Evolutionary conservation across 2,888 invertebrate genomes (phyloP), one percentile per base, ranked within the genome.

Genomic region (Cosmopolites sordidus): DNA sequence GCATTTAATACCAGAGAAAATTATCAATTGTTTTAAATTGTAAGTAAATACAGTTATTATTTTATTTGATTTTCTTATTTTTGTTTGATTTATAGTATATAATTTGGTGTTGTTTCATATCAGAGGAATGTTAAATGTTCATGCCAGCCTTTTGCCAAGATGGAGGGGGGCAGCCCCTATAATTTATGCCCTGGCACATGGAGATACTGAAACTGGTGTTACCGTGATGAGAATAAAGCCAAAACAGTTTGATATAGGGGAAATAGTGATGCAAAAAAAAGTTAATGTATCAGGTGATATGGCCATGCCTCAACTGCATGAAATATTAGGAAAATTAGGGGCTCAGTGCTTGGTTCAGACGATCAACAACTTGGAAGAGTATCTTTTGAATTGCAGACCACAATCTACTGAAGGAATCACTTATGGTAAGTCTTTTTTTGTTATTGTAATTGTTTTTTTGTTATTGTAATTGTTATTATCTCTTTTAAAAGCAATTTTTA

Each of bases 141-240:
- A 97, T 73, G 92, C 89, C 0, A 95, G 95, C 74, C 72, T 96
- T 43, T 74, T 97, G 57, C 97, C 97, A 0, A 79, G 87, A 49
- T 96, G 93, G 92, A 79, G 96, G 62, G 97, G 97, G 4, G 92
- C 96, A 8, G 89, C 95, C 0, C 97, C 97, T 0, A 87, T 96
- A 43, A 83, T 89, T 47, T 83, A 94, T 73, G 83, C 94, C 0
- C 75, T 97, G 45, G 81, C 92, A 64, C 83, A 88, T 70, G 92
- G 91, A 9, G 95, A 96, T 69, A 67, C 70, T 9, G 75, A 78
- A 60, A 90, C 93, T 6, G 96, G 95, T 27, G 81, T 96, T 9
- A 84, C 92, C 12, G 83, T 96, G 40, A 94, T 95, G 88, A 84
- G 81, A 75, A 88, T 97, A 58, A 82, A 82, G 69, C 86, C 93